Percentiles rank a stretch among this genome's conserved stretches.
Conservation (phyloP, 2,888 invertebrate species). For the Phyto melanocephala region DNA sequence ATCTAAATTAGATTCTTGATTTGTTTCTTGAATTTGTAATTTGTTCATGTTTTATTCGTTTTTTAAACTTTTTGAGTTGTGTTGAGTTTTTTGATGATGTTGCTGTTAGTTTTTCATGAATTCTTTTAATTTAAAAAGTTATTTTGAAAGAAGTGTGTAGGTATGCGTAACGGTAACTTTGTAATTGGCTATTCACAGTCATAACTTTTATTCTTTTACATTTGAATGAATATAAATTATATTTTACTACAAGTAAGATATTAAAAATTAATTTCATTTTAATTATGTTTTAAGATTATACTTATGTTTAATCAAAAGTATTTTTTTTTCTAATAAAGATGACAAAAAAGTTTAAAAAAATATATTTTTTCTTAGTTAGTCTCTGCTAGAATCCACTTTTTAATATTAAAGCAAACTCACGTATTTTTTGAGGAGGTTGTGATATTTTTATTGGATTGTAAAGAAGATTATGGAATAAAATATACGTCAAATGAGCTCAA, state of each 20-base stretch:
- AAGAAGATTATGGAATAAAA: no score
- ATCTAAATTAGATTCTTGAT: conserved; percentile 63
- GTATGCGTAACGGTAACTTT: conserved; percentile 6
- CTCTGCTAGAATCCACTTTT: no score
- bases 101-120: conserved; percentile 5
- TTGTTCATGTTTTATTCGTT: conserved; percentile 14
- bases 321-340: no score
- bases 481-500: no score
- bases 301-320: not conserved
- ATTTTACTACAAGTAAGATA: not conserved
- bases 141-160: conserved; percentile 12
- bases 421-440: no score
- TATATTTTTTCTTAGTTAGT: no score
- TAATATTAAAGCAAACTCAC: no score
- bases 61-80: not conserved
- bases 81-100: conserved; percentile 6
- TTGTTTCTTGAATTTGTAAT: conserved; percentile 59
- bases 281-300: not conserved
- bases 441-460: no score
- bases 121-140: conserved; percentile 57
- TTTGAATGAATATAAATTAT: conserved; percentile 35
- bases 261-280: not conserved
- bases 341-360: no score
- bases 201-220: conserved; percentile 33
- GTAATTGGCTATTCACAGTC: conserved; percentile 56